Evolutionary conservation across 2,888 invertebrate genomes (phyloP), one percentile per base, ranked within the genome.

Genomic region (Epiblema foenella): DNA sequence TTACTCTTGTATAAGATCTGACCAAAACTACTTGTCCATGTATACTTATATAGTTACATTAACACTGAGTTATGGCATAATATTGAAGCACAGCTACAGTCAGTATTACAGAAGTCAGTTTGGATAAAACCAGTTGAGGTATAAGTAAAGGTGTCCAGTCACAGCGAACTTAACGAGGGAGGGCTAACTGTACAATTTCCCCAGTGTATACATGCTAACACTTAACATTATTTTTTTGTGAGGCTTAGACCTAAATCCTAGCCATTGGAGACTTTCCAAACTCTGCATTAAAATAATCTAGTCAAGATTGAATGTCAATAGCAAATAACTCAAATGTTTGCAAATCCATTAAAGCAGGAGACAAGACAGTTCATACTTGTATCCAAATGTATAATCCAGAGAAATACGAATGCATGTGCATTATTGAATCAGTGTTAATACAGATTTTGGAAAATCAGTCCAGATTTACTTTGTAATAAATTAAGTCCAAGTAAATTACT

Each of bases 171-270:
- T 92, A 93, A 92, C 90, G 85, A 92, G 93, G 93, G 93, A 91
- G 92, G 91, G 90, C 93, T 93, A 93, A 92, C 93, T 93, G 93
- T 93, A 93, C 93, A 93, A 93, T 92, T 63, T 93, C 93, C 92
- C 93, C 83, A 80, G 87, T 91, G 90, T 85, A 93, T 92, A 93
- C 91, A 89, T 88, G 90, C 93, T 93, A 93, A 93, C 93, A 93
- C 93, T 93, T 93, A 93, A 92, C 87, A 91, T 91, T 92, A 91
- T 89, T 89, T 89, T 89, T 87, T 80, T 84, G 66, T 70, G 87
- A 88, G 92, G 91, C 91, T 89, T 88, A 90, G 89, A 89, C 84
- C 88, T 89, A 91, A 89, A 89, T 87, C 89, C 88, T 89, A 91
- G 89, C 89, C 90, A 86, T 87, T 81, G 89, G 90, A 88, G 84